Evolutionary conservation across 1,140 invertebrate genomes (phyloP).

Genomic region (Drosophila prosaltans): DNA sequence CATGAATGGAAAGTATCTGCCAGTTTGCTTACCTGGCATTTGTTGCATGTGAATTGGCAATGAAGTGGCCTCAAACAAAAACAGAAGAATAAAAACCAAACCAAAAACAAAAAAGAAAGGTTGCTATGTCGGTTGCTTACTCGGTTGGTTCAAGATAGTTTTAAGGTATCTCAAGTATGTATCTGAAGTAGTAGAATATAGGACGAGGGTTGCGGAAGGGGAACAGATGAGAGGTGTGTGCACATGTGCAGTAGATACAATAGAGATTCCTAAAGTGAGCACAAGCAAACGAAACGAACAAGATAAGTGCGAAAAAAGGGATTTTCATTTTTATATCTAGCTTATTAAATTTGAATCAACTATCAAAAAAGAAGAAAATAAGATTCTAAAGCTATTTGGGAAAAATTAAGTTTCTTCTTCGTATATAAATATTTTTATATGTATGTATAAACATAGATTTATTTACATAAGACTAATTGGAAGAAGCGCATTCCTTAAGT

Average conservation of each 20-base stretch:
- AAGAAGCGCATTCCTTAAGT: not conserved
- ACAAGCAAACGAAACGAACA: not conserved
- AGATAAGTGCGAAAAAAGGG: not conserved
- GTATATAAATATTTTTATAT: too few relatives aligned
- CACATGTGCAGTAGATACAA: conserved; percentile 3
- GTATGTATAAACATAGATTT: too few relatives aligned
- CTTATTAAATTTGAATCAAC: not conserved
- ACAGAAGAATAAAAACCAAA: not conserved
- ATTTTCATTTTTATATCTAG: conserved; percentile 1
- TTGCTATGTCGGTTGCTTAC: conserved; percentile 5
- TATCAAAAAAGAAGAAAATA: not conserved
- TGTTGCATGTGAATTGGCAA: conserved; percentile 70
- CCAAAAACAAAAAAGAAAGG: not conserved
- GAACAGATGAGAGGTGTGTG: not conserved
- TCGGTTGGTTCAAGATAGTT: conserved; percentile 7
- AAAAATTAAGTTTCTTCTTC: not conserved
- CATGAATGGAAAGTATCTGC: conserved; percentile 61
- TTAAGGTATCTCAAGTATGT: conserved; percentile 12
- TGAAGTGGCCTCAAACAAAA: conserved; percentile 51
- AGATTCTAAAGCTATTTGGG: not conserved
- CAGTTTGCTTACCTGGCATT: conserved; percentile 44
- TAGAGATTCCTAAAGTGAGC: conserved; percentile 1
- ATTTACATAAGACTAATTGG: too few relatives aligned
- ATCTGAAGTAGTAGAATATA: conserved; percentile 3
- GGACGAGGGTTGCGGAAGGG: not conserved